Conservation (phyloP, 2,888 invertebrate species). For the Philereme transversata region DNA sequence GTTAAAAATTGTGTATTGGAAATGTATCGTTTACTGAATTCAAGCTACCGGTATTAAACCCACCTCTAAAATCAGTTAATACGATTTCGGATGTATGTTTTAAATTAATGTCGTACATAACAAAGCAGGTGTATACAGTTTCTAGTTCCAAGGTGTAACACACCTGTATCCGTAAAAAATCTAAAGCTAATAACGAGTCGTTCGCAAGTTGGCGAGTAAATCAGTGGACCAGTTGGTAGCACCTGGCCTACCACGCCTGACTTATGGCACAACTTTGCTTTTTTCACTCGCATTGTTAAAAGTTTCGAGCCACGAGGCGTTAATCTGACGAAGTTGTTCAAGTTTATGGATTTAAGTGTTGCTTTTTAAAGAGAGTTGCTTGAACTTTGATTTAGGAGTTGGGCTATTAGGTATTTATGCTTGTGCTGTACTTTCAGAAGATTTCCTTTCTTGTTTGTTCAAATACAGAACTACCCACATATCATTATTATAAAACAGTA, state of each 20-base stretch:
- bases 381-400: conserved; percentile 18
- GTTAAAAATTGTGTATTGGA: too few relatives aligned
- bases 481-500: too few relatives aligned
- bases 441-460: too few relatives aligned
- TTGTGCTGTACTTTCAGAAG: too few relatives aligned
- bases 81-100: too few relatives aligned
- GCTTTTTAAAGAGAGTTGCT: conserved; percentile 28
- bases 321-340: conserved; percentile 36
- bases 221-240: conserved; percentile 46
- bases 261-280: conserved; percentile 44
- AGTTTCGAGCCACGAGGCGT: conserved; percentile 38
- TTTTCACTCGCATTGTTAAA: conserved; percentile 40
- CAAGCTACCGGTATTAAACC: too few relatives aligned
- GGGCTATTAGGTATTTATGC: conserved; percentile 6
- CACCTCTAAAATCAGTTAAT: too few relatives aligned
- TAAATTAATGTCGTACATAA: too few relatives aligned
- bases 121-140: too few relatives aligned
- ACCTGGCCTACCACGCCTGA: conserved; percentile 45
- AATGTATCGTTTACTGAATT: too few relatives aligned
- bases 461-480: too few relatives aligned
- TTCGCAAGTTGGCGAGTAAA: conserved; percentile 49
- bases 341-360: conserved; percentile 36
- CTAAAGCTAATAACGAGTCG: conserved; percentile 34
- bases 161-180: conserved; percentile 30
- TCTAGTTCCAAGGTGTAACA: conserved; percentile 10